Percentiles rank a stretch among this genome's conserved stretches.
phyloP scores from a whole-genome alignment of 2,888 invertebrate species.

The Thumatha senex region DNA sequence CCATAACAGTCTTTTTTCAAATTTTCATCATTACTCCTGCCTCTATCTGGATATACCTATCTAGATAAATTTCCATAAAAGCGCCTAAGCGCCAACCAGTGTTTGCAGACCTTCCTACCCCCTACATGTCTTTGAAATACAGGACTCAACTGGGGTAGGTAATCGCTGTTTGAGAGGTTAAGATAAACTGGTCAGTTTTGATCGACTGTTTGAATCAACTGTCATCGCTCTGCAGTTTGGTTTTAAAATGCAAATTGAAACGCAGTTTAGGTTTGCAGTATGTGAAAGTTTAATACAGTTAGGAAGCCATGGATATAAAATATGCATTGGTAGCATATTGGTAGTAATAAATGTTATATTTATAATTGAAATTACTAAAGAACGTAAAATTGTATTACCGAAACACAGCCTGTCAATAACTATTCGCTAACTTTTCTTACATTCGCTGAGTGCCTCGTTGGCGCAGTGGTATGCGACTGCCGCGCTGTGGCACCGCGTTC shows the following conservation, averaged over 20 bases:
- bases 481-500: no score
- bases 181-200: slow-evolving; percentile 16
- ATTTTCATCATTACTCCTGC: slow-evolving; percentile 14
- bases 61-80: slow-evolving; percentile 42
- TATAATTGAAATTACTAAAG: no score
- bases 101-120: slow-evolving; percentile 15
- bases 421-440: no score
- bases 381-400: no score
- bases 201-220: slow-evolving; percentile 14
- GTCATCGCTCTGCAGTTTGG: slow-evolving; percentile 31
- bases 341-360: no score
- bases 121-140: neutral
- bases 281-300: slow-evolving; percentile 12
- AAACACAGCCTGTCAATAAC: no score
- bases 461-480: no score
- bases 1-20: slow-evolving; percentile 18
- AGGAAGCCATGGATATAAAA: neutral
- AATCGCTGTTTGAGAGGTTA: slow-evolving; percentile 14
- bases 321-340: neutral
- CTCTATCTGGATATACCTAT: slow-evolving; percentile 36
- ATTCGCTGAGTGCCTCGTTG: no score
- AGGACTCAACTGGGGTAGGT: slow-evolving; percentile 5
- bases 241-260: slow-evolving; percentile 54
- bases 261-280: slow-evolving; percentile 31
- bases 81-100: slow-evolving; percentile 26